Percentiles rank a stretch among this genome's conserved stretches.
These are phyloP conservation scores for Andrena praecox DNA, from an alignment of 2,888 invertebrate genomes.

Conservation along the genomic window DNA sequence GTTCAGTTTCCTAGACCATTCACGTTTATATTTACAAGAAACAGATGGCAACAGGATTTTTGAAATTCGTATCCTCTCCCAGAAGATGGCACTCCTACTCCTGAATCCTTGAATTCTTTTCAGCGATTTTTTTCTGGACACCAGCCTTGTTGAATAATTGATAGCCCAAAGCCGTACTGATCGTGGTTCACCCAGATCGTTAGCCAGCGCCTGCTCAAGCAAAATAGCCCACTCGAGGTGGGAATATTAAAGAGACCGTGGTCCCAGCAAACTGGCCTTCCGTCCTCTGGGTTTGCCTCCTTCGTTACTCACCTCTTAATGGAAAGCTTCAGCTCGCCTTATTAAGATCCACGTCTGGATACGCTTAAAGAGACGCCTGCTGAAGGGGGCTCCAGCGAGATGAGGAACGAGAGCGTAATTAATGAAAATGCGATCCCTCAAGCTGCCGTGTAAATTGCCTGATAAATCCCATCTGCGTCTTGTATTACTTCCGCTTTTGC, in stretches of 20 bases:
- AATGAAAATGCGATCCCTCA: constrained; percentile 39
- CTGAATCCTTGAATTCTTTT: not conserved
- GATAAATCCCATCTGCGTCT: constrained; percentile 12
- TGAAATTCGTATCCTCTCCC: too few species aligned
- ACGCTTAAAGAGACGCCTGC: constrained; percentile 15
- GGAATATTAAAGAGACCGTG: constrained; percentile 31
- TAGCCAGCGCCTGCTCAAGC: not conserved
- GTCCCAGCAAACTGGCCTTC: not conserved
- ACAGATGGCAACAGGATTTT: too few species aligned
- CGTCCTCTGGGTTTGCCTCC: not conserved
- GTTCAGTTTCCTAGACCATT: too few species aligned
- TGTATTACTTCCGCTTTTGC: not conserved
- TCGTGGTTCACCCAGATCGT: constrained; percentile 3
- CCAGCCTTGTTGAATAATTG: not conserved
- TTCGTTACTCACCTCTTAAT: constrained; percentile 20
- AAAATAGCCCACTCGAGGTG: constrained; percentile 10
- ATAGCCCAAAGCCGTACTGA: not conserved
- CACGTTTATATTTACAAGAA: too few species aligned
- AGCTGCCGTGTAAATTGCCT: constrained; percentile 25
- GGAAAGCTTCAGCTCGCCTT: constrained; percentile 25
- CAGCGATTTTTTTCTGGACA: not conserved
- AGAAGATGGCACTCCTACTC: not conserved
- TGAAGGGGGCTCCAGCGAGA: constrained; percentile 5
- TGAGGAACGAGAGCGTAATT: constrained; percentile 27
- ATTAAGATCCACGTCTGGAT: constrained; percentile 37